Conservation (phyloP, 1,140 invertebrate species). For the Linepithema humile region DNA sequence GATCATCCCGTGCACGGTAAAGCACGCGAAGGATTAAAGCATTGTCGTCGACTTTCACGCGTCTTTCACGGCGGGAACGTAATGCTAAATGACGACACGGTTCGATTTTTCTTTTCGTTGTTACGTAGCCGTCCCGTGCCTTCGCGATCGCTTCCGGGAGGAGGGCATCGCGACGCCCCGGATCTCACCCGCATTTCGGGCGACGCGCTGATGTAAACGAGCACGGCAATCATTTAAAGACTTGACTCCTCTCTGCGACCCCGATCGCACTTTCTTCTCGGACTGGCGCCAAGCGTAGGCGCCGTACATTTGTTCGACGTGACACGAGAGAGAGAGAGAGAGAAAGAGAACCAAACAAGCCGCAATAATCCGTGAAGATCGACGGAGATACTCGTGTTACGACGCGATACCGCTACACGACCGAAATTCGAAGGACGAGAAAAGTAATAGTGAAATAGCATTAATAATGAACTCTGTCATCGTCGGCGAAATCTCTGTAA, state of each 20-base stretch:
- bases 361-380: constrained; percentile 67
- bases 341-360: constrained; percentile 23
- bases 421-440: constrained; percentile 66
- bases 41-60: constrained; percentile 64
- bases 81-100: constrained; percentile 63
- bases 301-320: constrained; percentile 66
- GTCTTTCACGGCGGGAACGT: constrained; percentile 51
- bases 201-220: constrained; percentile 56
- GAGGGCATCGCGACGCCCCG: constrained; percentile 51
- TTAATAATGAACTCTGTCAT: constrained; percentile 13
- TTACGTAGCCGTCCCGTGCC: constrained; percentile 58
- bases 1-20: constrained; percentile 3
- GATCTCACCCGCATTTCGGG: constrained; percentile 68
- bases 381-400: constrained; percentile 72
- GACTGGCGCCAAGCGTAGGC: constrained; percentile 75
- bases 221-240: constrained; percentile 69
- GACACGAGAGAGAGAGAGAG: neutral
- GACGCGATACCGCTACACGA: constrained; percentile 72
- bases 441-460: constrained; percentile 61
- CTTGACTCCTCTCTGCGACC: constrained; percentile 58
- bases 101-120: constrained; percentile 57
- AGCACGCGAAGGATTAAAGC: constrained; percentile 44
- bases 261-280: constrained; percentile 71
- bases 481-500: neutral
- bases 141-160: constrained; percentile 61